phyloP scores from a whole-genome alignment of 2,888 invertebrate genomes.

The Parnassius mnemosyne region DNA sequence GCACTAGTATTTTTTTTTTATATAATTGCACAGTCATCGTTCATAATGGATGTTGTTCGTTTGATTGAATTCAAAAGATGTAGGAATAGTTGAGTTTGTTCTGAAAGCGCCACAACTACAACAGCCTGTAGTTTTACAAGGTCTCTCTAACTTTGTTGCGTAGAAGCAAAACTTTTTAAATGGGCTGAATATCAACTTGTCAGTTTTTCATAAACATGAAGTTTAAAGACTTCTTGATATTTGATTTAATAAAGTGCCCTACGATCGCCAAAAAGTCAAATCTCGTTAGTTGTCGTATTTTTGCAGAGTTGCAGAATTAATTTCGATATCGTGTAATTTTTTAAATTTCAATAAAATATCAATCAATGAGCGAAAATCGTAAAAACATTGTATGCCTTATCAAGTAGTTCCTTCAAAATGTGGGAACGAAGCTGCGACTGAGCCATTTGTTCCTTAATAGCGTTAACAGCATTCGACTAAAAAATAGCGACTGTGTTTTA shows the following conservation, averaged over 20 bases:
- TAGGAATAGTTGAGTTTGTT: slow-evolving; percentile 28
- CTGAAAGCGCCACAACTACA: slow-evolving; percentile 18
- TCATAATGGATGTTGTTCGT: slow-evolving; percentile 31
- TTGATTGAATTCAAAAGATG: slow-evolving; percentile 6
- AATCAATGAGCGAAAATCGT: not conserved
- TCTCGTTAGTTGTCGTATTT: too few species aligned
- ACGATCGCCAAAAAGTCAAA: too few species aligned
- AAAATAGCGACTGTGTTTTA: slow-evolving; percentile 46
- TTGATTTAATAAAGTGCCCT: too few species aligned
- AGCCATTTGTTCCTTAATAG: not conserved
- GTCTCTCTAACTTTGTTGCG: slow-evolving; percentile 14
- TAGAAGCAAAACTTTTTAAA: too few species aligned
- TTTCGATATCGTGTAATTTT: not conserved
- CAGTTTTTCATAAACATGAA: too few species aligned
- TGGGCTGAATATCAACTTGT: too few species aligned
- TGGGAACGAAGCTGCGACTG: slow-evolving; percentile 6
- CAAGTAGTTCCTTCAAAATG: slow-evolving; percentile 4
- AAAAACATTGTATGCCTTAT: not conserved
- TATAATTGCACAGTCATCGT: slow-evolving; percentile 43
- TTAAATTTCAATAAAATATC: slow-evolving; percentile 1
- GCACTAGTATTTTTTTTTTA: slow-evolving; percentile 25
- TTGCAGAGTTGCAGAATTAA: not conserved
- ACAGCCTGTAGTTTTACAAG: slow-evolving; percentile 23
- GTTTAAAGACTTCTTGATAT: too few species aligned
- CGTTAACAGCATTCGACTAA: slow-evolving; percentile 27